These are phyloP conservation scores for Anoplius nigerrimus DNA, from an alignment of 2,888 invertebrate genomes.

Conservation along the genomic window DNA sequence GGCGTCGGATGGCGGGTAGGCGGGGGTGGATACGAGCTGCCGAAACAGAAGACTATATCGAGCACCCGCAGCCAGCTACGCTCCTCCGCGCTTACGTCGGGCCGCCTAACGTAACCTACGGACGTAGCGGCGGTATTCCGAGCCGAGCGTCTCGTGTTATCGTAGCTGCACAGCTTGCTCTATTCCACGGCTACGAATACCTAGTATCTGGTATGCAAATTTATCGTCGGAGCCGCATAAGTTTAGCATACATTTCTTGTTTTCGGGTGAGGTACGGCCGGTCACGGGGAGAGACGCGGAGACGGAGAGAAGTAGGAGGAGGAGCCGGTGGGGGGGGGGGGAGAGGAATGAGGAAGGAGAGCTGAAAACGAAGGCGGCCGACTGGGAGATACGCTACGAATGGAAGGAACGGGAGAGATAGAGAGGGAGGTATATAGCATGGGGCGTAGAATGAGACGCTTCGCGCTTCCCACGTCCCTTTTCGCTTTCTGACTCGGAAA, in stretches of 20 bases:
- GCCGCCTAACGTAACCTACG: conserved; percentile 35
- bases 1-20: neutral
- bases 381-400: neutral
- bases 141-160: conserved; percentile 50
- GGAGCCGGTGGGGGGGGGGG: conserved; percentile 6
- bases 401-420: conserved; percentile 17
- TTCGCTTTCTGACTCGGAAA: neutral
- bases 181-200: conserved; percentile 57
- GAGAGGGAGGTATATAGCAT: conserved; percentile 10
- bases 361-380: neutral
- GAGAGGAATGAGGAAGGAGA: conserved; percentile 6
- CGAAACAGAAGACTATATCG: too few relatives aligned
- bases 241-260: conserved; percentile 67
- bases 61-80: neutral
- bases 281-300: conserved; percentile 18
- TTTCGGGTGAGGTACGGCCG: conserved; percentile 54
- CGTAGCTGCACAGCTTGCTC: conserved; percentile 63
- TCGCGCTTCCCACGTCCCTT: conserved; percentile 1
- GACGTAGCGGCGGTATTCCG: conserved; percentile 31
- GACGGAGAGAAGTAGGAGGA: conserved; percentile 7
- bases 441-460: conserved; percentile 17
- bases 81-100: neutral
- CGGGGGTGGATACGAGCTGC: too few relatives aligned
- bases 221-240: conserved; percentile 56
- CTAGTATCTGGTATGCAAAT: conserved; percentile 60